Conservation (phyloP, 2,113 vertebrate species). For the Cryptotis parvus region DNA sequence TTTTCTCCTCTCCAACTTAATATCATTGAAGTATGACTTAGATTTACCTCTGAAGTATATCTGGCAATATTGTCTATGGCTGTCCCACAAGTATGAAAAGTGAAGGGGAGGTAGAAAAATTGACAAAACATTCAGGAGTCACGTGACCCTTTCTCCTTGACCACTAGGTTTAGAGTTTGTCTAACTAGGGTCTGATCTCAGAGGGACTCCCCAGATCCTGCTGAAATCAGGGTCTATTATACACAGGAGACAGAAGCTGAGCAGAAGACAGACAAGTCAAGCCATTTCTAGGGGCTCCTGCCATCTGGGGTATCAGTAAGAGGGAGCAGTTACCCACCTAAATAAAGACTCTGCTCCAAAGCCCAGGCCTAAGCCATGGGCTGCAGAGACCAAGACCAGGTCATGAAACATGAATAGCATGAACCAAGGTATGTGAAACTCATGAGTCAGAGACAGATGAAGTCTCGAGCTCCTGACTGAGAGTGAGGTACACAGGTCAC, state of each 20-base stretch:
- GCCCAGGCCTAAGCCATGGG: conserved; percentile 38
- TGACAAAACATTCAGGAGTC: background rate
- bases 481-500: fast-evolving
- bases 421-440: background rate
- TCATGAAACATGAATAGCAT: background rate
- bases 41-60: background rate
- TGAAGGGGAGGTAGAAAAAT: background rate
- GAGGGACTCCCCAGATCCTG: background rate
- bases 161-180: background rate
- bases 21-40: background rate
- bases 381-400: background rate
- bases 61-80: background rate
- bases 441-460: background rate
- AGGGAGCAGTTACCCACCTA: background rate
- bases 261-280: too few species aligned
- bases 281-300: too few species aligned
- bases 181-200: too few species aligned
- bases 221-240: background rate
- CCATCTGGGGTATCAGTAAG: background rate
- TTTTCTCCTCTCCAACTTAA: background rate
- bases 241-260: too few species aligned
- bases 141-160: fast-evolving
- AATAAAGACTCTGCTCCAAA: background rate
- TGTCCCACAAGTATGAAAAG: background rate
- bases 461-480: background rate